Evolutionary conservation across 2,797 vertebrate genomes (phyloP).

Genomic region (Cetoscarus ocellatus): DNA sequence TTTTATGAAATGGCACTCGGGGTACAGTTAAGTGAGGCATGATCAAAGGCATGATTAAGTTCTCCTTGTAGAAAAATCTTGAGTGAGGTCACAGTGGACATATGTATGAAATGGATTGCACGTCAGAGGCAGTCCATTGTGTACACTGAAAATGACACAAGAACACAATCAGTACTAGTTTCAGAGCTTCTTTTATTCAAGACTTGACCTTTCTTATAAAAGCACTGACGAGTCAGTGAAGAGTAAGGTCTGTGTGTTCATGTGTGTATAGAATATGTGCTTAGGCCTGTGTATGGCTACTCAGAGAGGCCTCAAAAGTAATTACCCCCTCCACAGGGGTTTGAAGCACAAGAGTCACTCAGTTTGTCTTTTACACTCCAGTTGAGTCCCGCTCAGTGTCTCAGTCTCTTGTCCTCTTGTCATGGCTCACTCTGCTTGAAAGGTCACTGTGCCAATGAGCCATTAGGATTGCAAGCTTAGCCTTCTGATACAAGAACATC

Average conservation of each 20-base stretch:
- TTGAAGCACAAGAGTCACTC: constrained; percentile 52
- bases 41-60: background rate
- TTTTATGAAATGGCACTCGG: background rate
- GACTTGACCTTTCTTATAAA: constrained; percentile 58
- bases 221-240: constrained; percentile 21
- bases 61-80: constrained; percentile 10
- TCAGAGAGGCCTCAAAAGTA: constrained; percentile 47
- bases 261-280: constrained; percentile 24
- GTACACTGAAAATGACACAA: constrained; percentile 29
- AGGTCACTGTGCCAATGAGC: constrained; percentile 56
- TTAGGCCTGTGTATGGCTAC: constrained; percentile 23
- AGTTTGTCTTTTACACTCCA: constrained; percentile 66
- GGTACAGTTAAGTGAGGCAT: background rate
- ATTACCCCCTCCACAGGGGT: constrained; percentile 44
- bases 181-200: constrained; percentile 51
- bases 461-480: constrained; percentile 38
- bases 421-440: constrained; percentile 40
- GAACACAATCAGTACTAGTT: constrained; percentile 35
- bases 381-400: constrained; percentile 36
- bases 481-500: constrained; percentile 48
- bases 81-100: background rate
- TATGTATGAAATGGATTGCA: constrained; percentile 2
- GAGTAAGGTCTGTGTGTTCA: background rate
- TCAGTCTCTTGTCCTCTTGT: constrained; percentile 30
- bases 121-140: constrained; percentile 21